Evolutionary conservation across 2,797 vertebrate genomes (phyloP), one percentile per base, ranked within the genome.

Genomic region (Chelonia mydas): DNA sequence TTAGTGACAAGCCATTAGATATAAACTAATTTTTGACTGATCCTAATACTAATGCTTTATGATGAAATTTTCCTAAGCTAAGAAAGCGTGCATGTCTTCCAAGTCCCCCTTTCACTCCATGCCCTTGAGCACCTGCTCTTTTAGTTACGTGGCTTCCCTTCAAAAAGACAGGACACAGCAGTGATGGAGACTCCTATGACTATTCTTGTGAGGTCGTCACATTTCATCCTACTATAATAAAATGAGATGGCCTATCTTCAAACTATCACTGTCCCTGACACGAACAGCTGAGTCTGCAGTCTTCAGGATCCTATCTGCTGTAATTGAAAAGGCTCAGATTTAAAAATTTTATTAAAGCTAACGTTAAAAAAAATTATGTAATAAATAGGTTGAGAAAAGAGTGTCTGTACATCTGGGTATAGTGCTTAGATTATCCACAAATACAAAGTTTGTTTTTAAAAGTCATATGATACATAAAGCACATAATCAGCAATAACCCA

Each of bases 221-320:
- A 65, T 82, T 92, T 89, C 88, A 82, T 37, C 45, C 59, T 89
- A 72, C 86, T 83, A 54, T 83, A 89, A 89, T 89, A 91, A 87
- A 92, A 90, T 65, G 3, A 88, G 47, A 80, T 37, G 31, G 11
- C 54, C 33, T 50, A 59, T 80, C 88, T 95, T 93, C 88, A 84
- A 57, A 65, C 82, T 77, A 81, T 74, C 50, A 41, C 37, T 83
- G 49, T 54, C 54, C 83, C 59, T 68, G n/a, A 53, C 68, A 55
- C 33, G 41, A 92, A 83, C 81, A 95, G 93, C 90, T 94, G 83
- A 90, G 86, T 21, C 92, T 83, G 83, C 77, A 83, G 76, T 87
- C 80, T 90, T 87, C 53, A 88, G 54, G 90, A 82, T 87, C 74
- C 53, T 76, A 19, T 59, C 88, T 87, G 50, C n/a, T 77, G 50